A percentile compares a stretch with the other conserved stretches of the same genome.
These are phyloP conservation scores for Melanostigma gelatinosum DNA, from an alignment of 2,113 vertebrate genomes.

Conservation along the genomic window DNA sequence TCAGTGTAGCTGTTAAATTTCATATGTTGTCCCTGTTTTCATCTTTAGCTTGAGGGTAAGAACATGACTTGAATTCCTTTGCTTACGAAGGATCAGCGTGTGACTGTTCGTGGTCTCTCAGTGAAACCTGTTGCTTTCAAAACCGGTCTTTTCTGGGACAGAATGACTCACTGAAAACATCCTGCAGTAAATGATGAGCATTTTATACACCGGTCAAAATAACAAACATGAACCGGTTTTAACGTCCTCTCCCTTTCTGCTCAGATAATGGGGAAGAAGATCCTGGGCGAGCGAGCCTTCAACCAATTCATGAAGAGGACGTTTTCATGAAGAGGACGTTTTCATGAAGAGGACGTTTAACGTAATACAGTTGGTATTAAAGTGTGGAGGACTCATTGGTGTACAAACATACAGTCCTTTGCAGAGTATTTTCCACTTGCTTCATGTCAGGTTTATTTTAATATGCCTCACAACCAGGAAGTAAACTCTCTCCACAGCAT, in stretches of 20 bases:
- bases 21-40: not conserved
- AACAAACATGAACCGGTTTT: not conserved
- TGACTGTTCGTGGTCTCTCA: not conserved
- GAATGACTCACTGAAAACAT: not conserved
- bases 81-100: not conserved
- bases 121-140: not conserved
- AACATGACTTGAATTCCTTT: conserved; percentile 7
- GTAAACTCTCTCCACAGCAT: conserved; percentile 17
- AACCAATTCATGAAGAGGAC: conserved; percentile 92
- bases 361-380: not conserved
- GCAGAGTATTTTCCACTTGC: conserved; percentile 3
- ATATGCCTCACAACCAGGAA: conserved; percentile 12
- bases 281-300: conserved; percentile 87
- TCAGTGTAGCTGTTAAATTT: not conserved
- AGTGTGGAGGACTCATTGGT: not conserved
- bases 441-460: conserved; percentile 31
- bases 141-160: not conserved
- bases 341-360: conserved; percentile 95
- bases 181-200: not conserved
- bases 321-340: conserved; percentile 96
- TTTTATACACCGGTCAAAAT: not conserved
- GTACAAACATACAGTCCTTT: not conserved
- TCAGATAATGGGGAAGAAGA: conserved; percentile 85
- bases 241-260: conserved; percentile 1
- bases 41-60: not conserved